Evolutionary conservation across 2,888 invertebrate genomes (phyloP).

Genomic region (Lampropteryx suffumata): DNA sequence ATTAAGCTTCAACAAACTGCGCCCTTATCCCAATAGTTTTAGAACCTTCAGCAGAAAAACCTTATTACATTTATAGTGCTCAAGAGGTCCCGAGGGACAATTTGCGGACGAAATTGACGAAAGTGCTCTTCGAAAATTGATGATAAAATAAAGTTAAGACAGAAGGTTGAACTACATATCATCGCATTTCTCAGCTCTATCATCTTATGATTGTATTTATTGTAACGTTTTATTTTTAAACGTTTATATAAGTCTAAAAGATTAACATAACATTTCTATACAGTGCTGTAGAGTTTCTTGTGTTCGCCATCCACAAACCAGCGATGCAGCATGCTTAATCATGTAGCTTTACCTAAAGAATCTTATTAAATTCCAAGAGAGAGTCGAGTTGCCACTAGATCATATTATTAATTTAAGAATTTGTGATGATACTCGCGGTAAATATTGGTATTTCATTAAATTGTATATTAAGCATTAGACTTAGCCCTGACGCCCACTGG

Average conservation of each 20-base stretch:
- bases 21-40: constrained; percentile 19
- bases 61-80: constrained; percentile 30
- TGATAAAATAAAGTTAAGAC: constrained; percentile 22
- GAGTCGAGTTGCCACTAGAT: constrained; percentile 11
- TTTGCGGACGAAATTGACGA: constrained; percentile 26
- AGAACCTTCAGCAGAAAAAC: constrained; percentile 22
- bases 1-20: constrained; percentile 14
- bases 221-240: no score
- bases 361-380: constrained; percentile 22
- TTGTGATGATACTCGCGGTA: constrained; percentile 4
- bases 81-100: constrained; percentile 22
- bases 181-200: background rate
- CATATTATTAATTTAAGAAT: constrained; percentile 7
- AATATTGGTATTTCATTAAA: background rate
- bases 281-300: no score
- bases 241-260: no score
- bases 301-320: no score
- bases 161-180: background rate
- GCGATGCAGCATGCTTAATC: background rate
- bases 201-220: no score
- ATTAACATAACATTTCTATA: no score
- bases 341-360: background rate
- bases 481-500: background rate
- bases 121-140: constrained; percentile 24
- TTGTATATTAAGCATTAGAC: background rate